Conservation (phyloP, 2,888 invertebrate genomes). For the Aporophyla nigra region DNA sequence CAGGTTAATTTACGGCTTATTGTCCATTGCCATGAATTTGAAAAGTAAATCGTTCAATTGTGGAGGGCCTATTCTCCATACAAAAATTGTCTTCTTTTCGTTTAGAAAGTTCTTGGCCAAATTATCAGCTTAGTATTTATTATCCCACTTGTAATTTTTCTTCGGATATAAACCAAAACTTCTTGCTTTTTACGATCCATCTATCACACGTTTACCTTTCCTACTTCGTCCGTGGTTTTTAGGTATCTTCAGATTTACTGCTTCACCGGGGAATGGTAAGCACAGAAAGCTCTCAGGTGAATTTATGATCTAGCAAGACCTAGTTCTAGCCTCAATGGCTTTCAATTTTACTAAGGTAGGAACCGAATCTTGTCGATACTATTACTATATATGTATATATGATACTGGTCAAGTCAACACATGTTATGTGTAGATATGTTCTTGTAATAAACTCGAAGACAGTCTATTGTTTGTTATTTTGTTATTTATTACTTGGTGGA, state of each 20-base stretch:
- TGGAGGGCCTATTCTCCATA: background rate
- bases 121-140: background rate
- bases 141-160: slow-evolving; percentile 24
- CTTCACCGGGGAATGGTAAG: slow-evolving; percentile 19
- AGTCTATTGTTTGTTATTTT: background rate
- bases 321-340: background rate
- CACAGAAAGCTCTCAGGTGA: slow-evolving; percentile 31
- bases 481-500: background rate
- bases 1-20: too few relatives aligned
- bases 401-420: too few relatives aligned
- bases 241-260: slow-evolving; percentile 44
- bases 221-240: slow-evolving; percentile 35
- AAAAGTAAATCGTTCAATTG: background rate
- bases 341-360: slow-evolving; percentile 20
- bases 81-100: background rate
- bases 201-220: slow-evolving; percentile 32
- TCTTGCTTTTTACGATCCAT: slow-evolving; percentile 36
- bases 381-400: too few relatives aligned
- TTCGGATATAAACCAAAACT: slow-evolving; percentile 30
- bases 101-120: background rate
- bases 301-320: slow-evolving; percentile 47
- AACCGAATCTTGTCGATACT: background rate
- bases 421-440: background rate
- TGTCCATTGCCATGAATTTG: background rate
- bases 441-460: background rate